Evolutionary conservation across 2,797 vertebrate genomes (phyloP).

Genomic region (Poecilia picta): DNA sequence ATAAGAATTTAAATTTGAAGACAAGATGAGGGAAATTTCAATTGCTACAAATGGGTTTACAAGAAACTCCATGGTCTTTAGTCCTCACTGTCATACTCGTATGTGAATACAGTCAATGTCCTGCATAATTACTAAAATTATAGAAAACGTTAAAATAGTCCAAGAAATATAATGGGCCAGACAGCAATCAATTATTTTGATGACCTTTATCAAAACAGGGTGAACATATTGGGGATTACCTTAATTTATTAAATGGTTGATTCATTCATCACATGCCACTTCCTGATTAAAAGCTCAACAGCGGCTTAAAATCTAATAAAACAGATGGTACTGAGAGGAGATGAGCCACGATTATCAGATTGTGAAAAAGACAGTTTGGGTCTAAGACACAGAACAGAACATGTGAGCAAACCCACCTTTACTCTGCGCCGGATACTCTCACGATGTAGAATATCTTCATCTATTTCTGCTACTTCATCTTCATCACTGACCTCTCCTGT

Average conservation of each 20-base stretch:
- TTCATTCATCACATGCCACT: constrained; percentile 16
- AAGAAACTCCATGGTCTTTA: not conserved
- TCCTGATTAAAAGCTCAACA: constrained; percentile 20
- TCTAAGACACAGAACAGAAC: not conserved
- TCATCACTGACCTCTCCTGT: constrained; percentile 83
- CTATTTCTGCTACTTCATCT: constrained; percentile 79
- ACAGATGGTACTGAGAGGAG: constrained; percentile 8
- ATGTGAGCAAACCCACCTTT: constrained; percentile 66
- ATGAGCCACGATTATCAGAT: constrained; percentile 22
- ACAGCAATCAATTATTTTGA: constrained; percentile 6
- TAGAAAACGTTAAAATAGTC: not conserved
- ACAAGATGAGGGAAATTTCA: not conserved
- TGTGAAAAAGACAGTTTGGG: constrained; percentile 16
- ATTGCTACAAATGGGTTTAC: not conserved
- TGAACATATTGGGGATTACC: constrained; percentile 16
- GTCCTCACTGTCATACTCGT: not conserved
- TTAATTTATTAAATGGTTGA: constrained; percentile 35
- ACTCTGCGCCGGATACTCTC: constrained; percentile 75
- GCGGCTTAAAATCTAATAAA: constrained; percentile 8
- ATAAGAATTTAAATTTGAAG: not conserved
- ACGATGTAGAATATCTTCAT: constrained; percentile 74
- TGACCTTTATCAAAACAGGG: constrained; percentile 45
- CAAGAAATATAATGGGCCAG: not conserved
- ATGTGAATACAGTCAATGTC: not conserved
- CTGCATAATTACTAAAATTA: not conserved